These are phyloP conservation scores for Lepidochrysops patricia DNA, from an alignment of 2,888 invertebrate species.

Conservation along the genomic window DNA sequence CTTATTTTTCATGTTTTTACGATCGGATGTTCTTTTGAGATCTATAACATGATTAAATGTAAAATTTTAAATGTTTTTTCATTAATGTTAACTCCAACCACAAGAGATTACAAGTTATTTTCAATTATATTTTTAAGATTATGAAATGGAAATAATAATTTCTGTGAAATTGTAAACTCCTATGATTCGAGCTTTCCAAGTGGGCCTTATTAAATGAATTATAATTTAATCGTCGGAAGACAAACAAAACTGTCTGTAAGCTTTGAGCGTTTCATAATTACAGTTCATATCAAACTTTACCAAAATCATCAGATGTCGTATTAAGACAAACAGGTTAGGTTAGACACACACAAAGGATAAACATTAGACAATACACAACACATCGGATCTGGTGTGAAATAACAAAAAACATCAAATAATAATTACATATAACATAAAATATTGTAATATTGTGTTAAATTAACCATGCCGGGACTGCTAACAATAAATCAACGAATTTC, in stretches of 20 bases:
- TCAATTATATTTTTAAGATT: neutral
- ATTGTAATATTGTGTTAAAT: slow-evolving; percentile 42
- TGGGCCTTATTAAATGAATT: slow-evolving; percentile 41
- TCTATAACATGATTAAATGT: slow-evolving; percentile 14
- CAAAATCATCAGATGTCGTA: slow-evolving; percentile 51
- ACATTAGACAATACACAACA: slow-evolving; percentile 93
- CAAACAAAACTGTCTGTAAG: slow-evolving; percentile 69
- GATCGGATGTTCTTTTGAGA: slow-evolving; percentile 28
- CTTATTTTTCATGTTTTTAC: slow-evolving; percentile 50
- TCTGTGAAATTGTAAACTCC: slow-evolving; percentile 33
- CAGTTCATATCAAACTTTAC: slow-evolving; percentile 37
- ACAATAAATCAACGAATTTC: slow-evolving; percentile 54
- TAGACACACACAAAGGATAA: slow-evolving; percentile 92
- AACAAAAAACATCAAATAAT: slow-evolving; percentile 44
- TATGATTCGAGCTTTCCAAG: slow-evolving; percentile 54
- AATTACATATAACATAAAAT: slow-evolving; percentile 33
- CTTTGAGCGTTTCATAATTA: slow-evolving; percentile 58
- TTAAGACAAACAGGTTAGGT: slow-evolving; percentile 76
- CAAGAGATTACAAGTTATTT: slow-evolving; percentile 42
- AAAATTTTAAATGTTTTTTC: slow-evolving; percentile 21
- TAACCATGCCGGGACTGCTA: slow-evolving; percentile 69
- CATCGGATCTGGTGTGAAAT: slow-evolving; percentile 75
- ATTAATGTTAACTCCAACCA: slow-evolving; percentile 50
- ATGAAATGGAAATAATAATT: neutral
- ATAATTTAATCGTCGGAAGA: slow-evolving; percentile 49